A percentile compares a stretch with the other conserved stretches of the same genome.
These are phyloP conservation scores for Eumacrocentrus americanus DNA, from an alignment of 2,888 invertebrate species.

Conservation along the genomic window DNA sequence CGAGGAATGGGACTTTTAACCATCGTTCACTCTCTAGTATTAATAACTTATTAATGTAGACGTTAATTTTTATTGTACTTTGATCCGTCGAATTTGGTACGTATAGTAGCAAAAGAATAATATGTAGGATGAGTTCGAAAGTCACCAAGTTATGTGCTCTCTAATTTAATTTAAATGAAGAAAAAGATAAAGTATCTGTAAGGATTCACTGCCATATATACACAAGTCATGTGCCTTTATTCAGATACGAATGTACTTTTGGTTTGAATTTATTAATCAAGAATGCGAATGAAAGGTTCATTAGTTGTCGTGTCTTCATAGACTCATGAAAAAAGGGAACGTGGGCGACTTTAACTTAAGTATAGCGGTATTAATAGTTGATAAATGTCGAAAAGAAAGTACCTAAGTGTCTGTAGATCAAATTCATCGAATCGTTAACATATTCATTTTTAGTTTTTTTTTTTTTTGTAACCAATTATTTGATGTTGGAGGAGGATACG, in stretches of 20 bases:
- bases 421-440: not conserved
- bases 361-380: conserved; percentile 18
- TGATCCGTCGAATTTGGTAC: not conserved
- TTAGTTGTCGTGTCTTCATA: not conserved
- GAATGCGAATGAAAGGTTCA: conserved; percentile 1
- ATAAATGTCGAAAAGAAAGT: conserved; percentile 9
- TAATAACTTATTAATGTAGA: conserved; percentile 29
- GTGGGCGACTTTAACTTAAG: not conserved
- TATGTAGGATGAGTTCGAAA: conserved; percentile 1
- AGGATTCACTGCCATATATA: conserved; percentile 36
- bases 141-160: conserved; percentile 23
- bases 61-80: conserved; percentile 15
- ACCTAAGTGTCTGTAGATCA: conserved; percentile 3
- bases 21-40: conserved; percentile 22
- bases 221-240: conserved; percentile 18
- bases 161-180: conserved; percentile 25
- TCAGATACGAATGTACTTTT: not conserved
- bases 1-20: not conserved
- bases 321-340: not conserved
- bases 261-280: not conserved
- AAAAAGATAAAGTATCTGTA: conserved; percentile 4
- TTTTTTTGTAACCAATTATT: not conserved
- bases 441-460: not conserved
- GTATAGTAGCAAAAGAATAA: not conserved
- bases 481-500: conserved; percentile 2